phyloP scores from a whole-genome alignment of 2,113 vertebrate species.

The Sturnus vulgaris region DNA sequence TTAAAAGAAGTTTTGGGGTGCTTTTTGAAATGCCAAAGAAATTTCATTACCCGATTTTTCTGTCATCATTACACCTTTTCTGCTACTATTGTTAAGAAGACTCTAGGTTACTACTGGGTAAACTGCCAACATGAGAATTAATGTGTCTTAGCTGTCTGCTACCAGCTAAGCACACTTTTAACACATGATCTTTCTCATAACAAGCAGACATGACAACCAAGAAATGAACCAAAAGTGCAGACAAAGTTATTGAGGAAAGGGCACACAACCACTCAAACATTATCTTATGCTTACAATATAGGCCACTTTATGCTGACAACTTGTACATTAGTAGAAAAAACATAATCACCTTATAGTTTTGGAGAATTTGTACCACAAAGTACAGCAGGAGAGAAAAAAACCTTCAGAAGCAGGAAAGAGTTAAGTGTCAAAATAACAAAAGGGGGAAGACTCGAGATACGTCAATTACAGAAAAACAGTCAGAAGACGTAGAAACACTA shows the following conservation, averaged over 20 bases:
- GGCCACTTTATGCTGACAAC: neutral
- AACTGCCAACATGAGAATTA: neutral
- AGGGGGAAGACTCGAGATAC: neutral
- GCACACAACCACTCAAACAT: neutral
- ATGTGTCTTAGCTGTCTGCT: neutral
- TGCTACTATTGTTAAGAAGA: neutral
- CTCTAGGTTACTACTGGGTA: neutral
- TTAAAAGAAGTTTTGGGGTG: neutral
- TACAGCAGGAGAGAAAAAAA: neutral
- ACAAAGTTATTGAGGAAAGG: neutral
- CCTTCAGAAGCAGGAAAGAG: neutral
- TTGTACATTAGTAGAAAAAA: neutral
- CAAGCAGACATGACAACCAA: neutral
- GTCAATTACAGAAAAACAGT: neutral
- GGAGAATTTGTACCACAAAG: neutral
- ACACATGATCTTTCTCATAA: neutral
- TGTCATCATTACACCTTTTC: neutral
- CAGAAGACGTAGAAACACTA: neutral
- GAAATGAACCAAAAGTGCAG: neutral
- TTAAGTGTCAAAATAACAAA: neutral
- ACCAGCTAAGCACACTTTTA: neutral
- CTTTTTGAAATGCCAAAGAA: neutral
- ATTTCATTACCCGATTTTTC: neutral
- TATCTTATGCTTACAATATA: neutral
- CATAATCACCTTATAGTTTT: neutral